phyloP scores from a whole-genome alignment of 1,140 invertebrate species.

The Bombus confusus region DNA sequence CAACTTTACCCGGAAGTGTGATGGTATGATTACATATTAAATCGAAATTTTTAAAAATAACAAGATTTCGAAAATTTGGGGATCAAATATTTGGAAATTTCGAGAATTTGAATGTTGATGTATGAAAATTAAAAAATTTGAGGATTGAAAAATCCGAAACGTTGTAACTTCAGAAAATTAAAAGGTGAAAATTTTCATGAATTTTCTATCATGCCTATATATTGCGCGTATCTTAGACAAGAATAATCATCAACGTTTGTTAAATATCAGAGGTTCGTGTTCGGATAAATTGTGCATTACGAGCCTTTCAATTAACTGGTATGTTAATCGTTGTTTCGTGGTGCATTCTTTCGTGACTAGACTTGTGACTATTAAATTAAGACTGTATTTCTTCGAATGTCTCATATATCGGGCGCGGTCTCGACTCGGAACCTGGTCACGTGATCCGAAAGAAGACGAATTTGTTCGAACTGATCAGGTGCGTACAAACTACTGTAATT shows the following conservation, averaged over 20 bases:
- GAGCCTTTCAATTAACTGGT: background rate
- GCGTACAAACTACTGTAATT: constrained; percentile 8
- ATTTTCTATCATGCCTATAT: too few relatives aligned
- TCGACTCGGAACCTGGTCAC: constrained; percentile 12
- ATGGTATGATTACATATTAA: background rate
- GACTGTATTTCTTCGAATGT: background rate
- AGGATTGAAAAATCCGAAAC: background rate
- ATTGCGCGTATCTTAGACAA: background rate
- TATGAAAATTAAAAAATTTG: background rate
- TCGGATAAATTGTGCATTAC: background rate
- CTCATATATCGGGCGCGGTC: constrained; percentile 56
- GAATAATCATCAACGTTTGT: background rate
- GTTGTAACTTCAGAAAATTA: background rate
- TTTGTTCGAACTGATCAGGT: constrained; percentile 37
- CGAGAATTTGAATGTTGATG: background rate
- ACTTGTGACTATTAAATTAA: constrained; percentile 14
- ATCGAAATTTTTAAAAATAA: too few relatives aligned
- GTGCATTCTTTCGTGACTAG: constrained; percentile 23
- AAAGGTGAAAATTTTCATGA: background rate
- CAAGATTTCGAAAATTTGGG: background rate
- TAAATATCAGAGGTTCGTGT: background rate
- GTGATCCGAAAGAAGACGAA: constrained; percentile 40
- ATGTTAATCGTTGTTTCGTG: background rate
- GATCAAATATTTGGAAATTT: background rate
- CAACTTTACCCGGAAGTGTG: background rate